phyloP scores from a whole-genome alignment of 1,140 invertebrate genomes.

The Drosophila watanabei region DNA sequence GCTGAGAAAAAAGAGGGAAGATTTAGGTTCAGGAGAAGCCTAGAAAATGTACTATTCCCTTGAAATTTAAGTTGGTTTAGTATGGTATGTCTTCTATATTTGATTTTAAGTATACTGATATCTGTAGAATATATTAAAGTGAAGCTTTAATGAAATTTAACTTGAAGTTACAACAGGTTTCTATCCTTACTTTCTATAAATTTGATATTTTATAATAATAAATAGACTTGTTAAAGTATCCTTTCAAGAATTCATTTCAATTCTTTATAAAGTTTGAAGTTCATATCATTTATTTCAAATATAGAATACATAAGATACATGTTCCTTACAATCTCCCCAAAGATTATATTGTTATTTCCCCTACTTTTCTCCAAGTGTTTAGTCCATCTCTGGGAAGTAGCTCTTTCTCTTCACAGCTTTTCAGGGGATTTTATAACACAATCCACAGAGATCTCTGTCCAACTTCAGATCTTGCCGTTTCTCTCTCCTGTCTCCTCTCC shows the following conservation, averaged over 20 bases:
- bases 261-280: not conserved
- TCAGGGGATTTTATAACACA: conserved; percentile 22
- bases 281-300: not conserved
- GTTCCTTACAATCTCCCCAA: too few relatives aligned
- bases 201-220: too few relatives aligned
- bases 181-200: accelerated
- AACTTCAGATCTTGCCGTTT: conserved; percentile 50
- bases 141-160: not conserved
- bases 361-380: not conserved
- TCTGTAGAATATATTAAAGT: too few relatives aligned
- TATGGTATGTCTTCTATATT: not conserved
- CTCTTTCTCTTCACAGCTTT: not conserved
- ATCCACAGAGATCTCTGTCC: not conserved
- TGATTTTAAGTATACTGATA: not conserved
- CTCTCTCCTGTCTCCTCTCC: not conserved
- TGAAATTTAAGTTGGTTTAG: too few relatives aligned
- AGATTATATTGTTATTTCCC: too few relatives aligned
- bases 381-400: not conserved
- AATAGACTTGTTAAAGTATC: too few relatives aligned
- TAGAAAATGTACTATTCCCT: not conserved
- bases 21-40: not conserved
- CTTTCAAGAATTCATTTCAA: accelerated
- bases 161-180: too few relatives aligned
- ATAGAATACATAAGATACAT: not conserved
- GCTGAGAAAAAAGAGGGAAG: not conserved